Conservation (phyloP, 2,113 vertebrate species). For the Ictalurus punctatus region DNA sequence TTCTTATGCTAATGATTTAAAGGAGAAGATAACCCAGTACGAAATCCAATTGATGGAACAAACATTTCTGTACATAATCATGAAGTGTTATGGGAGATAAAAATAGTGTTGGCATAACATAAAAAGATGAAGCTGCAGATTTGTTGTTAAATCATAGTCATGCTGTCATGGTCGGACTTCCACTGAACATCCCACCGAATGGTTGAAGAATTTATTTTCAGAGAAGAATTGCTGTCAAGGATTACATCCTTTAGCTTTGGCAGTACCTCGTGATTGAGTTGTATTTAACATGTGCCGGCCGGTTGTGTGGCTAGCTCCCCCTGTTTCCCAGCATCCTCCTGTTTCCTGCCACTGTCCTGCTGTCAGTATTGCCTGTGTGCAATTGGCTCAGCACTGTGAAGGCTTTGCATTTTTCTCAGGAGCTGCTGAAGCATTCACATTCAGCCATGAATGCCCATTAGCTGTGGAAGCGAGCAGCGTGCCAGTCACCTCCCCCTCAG, state of each 20-base stretch:
- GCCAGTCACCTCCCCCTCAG: constrained; percentile 37
- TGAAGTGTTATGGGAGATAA: background rate
- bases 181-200: background rate
- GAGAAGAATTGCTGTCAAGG: background rate
- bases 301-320: constrained; percentile 24
- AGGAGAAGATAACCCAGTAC: background rate
- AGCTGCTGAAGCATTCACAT: constrained; percentile 46
- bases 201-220: background rate
- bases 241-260: background rate
- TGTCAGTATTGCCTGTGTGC: constrained; percentile 50
- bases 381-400: constrained; percentile 41
- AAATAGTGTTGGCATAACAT: background rate
- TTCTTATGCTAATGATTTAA: background rate
- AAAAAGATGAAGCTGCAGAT: background rate
- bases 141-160: background rate
- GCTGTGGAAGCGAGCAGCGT: constrained; percentile 27
- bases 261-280: constrained; percentile 19
- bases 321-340: constrained; percentile 35
- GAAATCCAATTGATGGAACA: background rate
- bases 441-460: constrained; percentile 18
- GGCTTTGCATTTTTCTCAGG: constrained; percentile 41
- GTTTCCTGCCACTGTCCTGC: constrained; percentile 43
- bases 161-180: background rate
- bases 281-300: constrained; percentile 8
- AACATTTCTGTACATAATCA: background rate